Percentiles rank a stretch among this genome's conserved stretches.
These are phyloP conservation scores for Chloropsis cyanopogon DNA, from an alignment of 2,113 vertebrate species.

Conservation along the genomic window DNA sequence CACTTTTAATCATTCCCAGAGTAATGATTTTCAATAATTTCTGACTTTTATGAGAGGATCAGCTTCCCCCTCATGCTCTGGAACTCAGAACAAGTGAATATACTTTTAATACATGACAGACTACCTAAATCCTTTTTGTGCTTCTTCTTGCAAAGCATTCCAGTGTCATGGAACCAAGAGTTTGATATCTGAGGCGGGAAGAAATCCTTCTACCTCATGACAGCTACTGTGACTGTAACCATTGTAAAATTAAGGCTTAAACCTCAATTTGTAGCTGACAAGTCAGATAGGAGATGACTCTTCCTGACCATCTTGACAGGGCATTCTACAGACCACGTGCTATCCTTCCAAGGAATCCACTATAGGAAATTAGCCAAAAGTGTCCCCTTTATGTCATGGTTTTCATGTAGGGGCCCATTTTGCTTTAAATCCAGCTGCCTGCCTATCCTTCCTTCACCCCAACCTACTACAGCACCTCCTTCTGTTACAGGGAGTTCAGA, in stretches of 20 bases:
- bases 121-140: not conserved
- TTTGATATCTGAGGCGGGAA: not conserved
- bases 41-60: not conserved
- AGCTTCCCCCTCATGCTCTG: not conserved
- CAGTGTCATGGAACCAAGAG: not conserved
- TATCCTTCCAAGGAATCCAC: not conserved
- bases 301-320: not conserved
- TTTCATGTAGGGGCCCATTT: not conserved
- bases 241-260: not conserved
- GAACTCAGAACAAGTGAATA: not conserved
- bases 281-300: not conserved
- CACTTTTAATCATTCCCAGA: not conserved
- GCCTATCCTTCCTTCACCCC: not conserved
- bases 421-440: not conserved
- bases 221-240: not conserved
- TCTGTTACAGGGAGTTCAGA: not conserved
- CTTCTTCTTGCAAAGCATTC: not conserved
- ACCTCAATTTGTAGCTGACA: not conserved
- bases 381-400: not conserved
- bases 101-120: not conserved
- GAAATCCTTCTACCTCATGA: not conserved
- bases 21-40: not conserved
- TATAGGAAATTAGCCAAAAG: not conserved
- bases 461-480: not conserved
- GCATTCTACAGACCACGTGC: rapidly evolving